phyloP scores from a whole-genome alignment of 2,888 invertebrate genomes.

The Koerneria pararmatus region DNA sequence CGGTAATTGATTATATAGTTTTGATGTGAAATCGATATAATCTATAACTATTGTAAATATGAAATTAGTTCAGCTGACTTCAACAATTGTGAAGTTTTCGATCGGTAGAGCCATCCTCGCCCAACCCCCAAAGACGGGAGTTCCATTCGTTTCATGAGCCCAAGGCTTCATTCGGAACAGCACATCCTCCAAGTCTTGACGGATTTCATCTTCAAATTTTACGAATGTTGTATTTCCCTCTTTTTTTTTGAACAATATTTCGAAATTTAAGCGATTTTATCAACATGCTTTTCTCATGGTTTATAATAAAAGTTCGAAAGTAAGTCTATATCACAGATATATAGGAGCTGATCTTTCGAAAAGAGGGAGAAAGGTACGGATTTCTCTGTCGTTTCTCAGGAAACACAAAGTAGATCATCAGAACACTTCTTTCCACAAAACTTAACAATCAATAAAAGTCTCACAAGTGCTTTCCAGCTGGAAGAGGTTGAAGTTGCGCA shows the following conservation, averaged over 20 bases:
- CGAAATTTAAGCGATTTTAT: constrained; percentile 12
- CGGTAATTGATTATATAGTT: not conserved
- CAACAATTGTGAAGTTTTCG: constrained; percentile 84
- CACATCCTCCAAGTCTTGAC: constrained; percentile 96
- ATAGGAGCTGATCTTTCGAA: no score
- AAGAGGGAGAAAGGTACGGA: no score
- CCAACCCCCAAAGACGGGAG: constrained; percentile 88
- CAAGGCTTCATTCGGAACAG: constrained; percentile 91
- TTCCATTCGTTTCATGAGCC: constrained; percentile 64
- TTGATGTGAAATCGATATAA: no score
- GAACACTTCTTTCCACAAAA: no score
- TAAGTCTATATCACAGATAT: no score
- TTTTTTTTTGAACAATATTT: constrained; percentile 19
- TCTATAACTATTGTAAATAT: not conserved
- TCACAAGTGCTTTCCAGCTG: constrained; percentile 91
- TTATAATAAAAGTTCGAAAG: no score
- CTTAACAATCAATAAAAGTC: no score
- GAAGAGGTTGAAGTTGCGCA: constrained; percentile 94
- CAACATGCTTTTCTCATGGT: not conserved
- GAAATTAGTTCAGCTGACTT: constrained; percentile 61
- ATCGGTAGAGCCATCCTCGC: constrained; percentile 96
- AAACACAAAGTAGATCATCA: no score
- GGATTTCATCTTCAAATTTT: constrained; percentile 97
- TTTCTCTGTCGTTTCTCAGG: no score
- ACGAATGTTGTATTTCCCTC: no score